These are phyloP conservation scores for Drosophila ercepeae DNA, from an alignment of 1,140 invertebrate genomes.

Conservation along the genomic window DNA sequence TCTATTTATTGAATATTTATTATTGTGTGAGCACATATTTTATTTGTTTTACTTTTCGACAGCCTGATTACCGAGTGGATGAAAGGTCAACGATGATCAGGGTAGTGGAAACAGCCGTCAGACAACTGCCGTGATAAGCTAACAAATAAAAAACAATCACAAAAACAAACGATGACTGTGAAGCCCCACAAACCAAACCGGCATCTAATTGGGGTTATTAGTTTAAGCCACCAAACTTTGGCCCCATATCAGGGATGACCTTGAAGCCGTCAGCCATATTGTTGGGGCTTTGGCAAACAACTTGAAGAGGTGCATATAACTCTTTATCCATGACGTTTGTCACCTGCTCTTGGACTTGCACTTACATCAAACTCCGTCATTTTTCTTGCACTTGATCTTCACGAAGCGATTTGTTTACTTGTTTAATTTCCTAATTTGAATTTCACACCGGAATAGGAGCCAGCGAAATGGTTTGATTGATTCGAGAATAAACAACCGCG, in stretches of 20 bases:
- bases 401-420: neutral
- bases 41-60: neutral
- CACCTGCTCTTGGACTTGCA: slow-evolving; percentile 28
- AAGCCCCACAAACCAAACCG: slow-evolving; percentile 15
- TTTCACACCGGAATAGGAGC: slow-evolving; percentile 49
- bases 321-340: slow-evolving; percentile 61
- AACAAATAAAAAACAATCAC: slow-evolving; percentile 7
- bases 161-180: slow-evolving; percentile 2
- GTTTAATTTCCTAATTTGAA: slow-evolving; percentile 55
- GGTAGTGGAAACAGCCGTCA: slow-evolving; percentile 32
- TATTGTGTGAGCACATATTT: neutral
- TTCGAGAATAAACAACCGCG: slow-evolving; percentile 19
- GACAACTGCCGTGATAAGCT: slow-evolving; percentile 24
- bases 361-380: slow-evolving; percentile 72
- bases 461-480: slow-evolving; percentile 31
- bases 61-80: neutral
- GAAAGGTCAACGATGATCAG: slow-evolving; percentile 34
- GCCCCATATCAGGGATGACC: slow-evolving; percentile 20
- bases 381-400: slow-evolving; percentile 38
- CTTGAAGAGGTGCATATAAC: neutral
- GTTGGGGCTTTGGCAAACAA: neutral
- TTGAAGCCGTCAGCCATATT: slow-evolving; percentile 3
- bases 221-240: slow-evolving; percentile 20
- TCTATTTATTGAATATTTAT: neutral
- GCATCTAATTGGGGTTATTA: slow-evolving; percentile 29